Percentiles rank a stretch among this genome's conserved stretches.
Evolutionary conservation across 2,113 vertebrate species (phyloP).

Genomic region (human): DNA sequence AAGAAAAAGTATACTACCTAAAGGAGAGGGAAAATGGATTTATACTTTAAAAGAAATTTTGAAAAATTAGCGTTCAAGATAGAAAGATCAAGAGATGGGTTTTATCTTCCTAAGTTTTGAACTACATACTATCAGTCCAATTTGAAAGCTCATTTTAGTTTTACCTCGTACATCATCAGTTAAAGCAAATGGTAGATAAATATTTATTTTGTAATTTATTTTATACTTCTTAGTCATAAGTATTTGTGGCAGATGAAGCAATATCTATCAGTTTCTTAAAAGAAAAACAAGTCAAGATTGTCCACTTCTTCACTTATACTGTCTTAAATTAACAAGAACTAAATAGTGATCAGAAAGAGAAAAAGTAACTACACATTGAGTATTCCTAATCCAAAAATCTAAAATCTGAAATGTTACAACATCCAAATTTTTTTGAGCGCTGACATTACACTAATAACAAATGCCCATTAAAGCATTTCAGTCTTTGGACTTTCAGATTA

Average conservation of each 20-base stretch:
- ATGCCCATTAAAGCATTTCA: not conserved
- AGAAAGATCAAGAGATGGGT: not conserved
- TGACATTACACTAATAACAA: not conserved
- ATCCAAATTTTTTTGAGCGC: not conserved
- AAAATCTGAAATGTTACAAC: not conserved
- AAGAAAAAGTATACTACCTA: conserved; percentile 36
- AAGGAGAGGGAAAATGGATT: not conserved
- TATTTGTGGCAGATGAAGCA: not conserved
- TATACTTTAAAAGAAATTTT: conserved; percentile 33
- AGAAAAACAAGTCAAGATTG: not conserved
- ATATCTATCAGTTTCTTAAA: not conserved
- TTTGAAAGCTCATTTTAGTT: not conserved
- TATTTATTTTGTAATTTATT: not conserved
- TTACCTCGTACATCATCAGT: not conserved
- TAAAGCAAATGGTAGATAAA: conserved; percentile 1
- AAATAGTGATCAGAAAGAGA: not conserved
- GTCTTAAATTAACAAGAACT: not conserved
- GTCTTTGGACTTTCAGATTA: not conserved
- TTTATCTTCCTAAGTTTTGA: not conserved
- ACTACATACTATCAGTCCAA: not conserved
- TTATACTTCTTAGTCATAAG: not conserved
- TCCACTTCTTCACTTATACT: not conserved
- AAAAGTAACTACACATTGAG: not conserved
- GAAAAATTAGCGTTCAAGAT: not conserved
- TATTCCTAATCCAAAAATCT: not conserved